A percentile compares a stretch with the other conserved stretches of the same genome.
phyloP scores from a whole-genome alignment of 2,113 vertebrate genomes.

The Ctenodactylus gundi region DNA sequence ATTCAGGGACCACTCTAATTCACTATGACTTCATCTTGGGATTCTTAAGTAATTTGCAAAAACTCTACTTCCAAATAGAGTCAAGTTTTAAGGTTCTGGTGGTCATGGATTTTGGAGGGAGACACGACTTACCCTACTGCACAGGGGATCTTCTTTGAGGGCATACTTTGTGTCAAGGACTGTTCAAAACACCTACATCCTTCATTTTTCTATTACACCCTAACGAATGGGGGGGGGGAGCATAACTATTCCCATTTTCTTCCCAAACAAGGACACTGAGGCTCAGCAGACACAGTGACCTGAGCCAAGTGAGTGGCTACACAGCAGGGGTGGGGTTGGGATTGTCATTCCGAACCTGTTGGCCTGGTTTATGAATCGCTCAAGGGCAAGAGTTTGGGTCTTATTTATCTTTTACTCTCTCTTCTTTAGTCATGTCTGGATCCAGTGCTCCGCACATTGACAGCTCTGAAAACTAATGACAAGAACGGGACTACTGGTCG shows the following conservation, averaged over 20 bases:
- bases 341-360: too few relatives aligned
- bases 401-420: background rate
- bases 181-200: background rate
- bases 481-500: rapidly evolving
- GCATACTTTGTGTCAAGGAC: background rate
- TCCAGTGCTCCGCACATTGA: too few relatives aligned
- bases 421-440: background rate
- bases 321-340: background rate
- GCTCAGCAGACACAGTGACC: background rate
- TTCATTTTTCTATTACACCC: background rate
- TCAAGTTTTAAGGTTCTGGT: background rate
- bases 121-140: rapidly evolving
- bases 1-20: too few relatives aligned
- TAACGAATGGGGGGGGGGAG: background rate
- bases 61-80: background rate
- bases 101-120: background rate
- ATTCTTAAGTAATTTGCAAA: background rate
- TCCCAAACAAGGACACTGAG: background rate
- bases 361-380: background rate
- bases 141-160: background rate
- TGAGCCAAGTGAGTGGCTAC: background rate
- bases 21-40: background rate
- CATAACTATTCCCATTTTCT: background rate
- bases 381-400: background rate
- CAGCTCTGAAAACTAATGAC: background rate